A percentile compares a stretch with the other conserved stretches of the same genome.
These are phyloP conservation scores for Regulus satrapa DNA, from an alignment of 2,113 vertebrate species.

Conservation along the genomic window DNA sequence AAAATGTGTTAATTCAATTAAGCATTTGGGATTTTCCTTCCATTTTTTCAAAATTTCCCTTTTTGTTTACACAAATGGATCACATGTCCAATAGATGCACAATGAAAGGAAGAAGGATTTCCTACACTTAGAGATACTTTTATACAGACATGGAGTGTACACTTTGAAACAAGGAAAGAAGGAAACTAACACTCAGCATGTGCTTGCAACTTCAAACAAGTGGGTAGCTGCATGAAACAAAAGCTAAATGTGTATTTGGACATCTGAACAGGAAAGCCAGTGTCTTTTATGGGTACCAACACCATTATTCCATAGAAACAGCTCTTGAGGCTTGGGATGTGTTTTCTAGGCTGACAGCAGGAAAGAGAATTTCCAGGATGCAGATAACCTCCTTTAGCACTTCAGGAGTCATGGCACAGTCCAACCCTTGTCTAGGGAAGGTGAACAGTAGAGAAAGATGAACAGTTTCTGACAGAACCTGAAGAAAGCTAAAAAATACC, in stretches of 20 bases:
- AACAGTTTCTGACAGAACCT: not conserved
- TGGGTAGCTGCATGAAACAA: not conserved
- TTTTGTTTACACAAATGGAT: constrained; percentile 26
- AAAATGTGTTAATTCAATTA: not conserved
- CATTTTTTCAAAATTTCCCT: not conserved
- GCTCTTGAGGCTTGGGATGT: not conserved
- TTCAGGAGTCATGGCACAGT: not conserved
- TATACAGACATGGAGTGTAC: not conserved
- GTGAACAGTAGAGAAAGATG: not conserved
- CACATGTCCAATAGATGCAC: not conserved
- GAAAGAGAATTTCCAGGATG: constrained; percentile 10
- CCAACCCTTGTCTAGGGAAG: not conserved
- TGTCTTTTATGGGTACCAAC: not conserved
- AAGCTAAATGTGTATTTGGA: not conserved
- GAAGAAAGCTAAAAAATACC: not conserved
- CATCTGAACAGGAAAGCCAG: constrained; percentile 37
- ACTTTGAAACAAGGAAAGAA: constrained; percentile 44
- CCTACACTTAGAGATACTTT: not conserved
- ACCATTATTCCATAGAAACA: not conserved
- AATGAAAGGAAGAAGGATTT: constrained; percentile 64
- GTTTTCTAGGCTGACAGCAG: not conserved
- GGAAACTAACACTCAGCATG: constrained; percentile 26
- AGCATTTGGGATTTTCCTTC: not conserved
- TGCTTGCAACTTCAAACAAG: constrained; percentile 22
- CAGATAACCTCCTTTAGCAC: not conserved